Conservation (phyloP, 2,888 invertebrate species). For the Tetranychus truncatus region DNA sequence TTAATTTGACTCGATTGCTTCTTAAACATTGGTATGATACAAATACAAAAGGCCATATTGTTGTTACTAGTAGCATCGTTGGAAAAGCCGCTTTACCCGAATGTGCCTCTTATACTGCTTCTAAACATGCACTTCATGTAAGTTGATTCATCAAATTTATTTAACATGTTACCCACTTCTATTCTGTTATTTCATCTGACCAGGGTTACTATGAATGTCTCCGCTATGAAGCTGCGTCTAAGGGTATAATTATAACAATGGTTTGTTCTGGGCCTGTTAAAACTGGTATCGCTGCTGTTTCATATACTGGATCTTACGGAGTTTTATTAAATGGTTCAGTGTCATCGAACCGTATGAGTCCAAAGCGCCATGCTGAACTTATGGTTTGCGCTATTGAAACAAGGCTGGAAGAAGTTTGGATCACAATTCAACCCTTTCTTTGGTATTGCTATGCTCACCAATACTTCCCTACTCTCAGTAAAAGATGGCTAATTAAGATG, state of each 20-base stretch:
- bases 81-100: conserved; percentile 47
- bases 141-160: not conserved
- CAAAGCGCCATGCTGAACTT: conserved; percentile 39
- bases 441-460: conserved; percentile 41
- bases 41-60: conserved; percentile 45
- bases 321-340: conserved; percentile 7
- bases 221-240: conserved; percentile 39
- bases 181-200: not conserved
- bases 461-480: conserved; percentile 34
- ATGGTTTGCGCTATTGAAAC: conserved; percentile 39
- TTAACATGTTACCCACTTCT: not conserved
- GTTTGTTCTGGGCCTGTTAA: conserved; percentile 59
- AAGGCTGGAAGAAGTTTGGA: conserved; percentile 47
- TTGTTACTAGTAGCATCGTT: conserved; percentile 53
- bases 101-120: conserved; percentile 50
- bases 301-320: conserved; percentile 47
- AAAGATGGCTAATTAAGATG: not conserved
- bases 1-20: conserved; percentile 48
- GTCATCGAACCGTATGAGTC: conserved; percentile 32
- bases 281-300: conserved; percentile 47
- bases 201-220: conserved; percentile 49
- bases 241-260: conserved; percentile 43
- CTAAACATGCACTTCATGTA: conserved; percentile 53
- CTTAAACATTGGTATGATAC: conserved; percentile 41
- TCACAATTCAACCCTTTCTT: conserved; percentile 45